phyloP scores from a whole-genome alignment of 2,113 vertebrate species.

The Scortum barcoo region DNA sequence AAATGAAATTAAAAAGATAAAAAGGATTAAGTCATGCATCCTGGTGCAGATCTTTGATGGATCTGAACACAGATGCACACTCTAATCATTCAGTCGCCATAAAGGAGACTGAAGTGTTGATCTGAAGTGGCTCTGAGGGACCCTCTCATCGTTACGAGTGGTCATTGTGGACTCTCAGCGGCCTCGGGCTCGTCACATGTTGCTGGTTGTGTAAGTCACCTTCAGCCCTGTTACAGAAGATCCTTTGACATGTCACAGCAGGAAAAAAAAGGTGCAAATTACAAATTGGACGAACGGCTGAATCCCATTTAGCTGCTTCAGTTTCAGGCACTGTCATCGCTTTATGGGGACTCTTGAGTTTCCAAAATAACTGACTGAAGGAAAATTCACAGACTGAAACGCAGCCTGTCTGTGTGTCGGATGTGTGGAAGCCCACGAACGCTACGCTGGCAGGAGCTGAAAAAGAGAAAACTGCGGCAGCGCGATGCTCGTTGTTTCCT shows the following conservation, averaged over 20 bases:
- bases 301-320: not conserved
- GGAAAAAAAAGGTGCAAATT: not conserved
- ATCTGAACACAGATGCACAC: not conserved
- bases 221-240: not conserved
- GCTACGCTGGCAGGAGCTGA: constrained; percentile 5
- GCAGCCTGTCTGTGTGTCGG: not conserved
- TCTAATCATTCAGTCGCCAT: not conserved
- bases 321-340: no score
- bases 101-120: not conserved
- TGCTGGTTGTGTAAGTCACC: constrained; percentile 20
- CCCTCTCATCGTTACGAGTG: not conserved
- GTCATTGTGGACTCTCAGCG: not conserved
- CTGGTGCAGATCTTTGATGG: not conserved
- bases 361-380: not conserved
- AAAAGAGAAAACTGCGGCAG: constrained; percentile 22
- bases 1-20: not conserved
- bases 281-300: not conserved
- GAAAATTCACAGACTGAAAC: not conserved
- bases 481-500: constrained; percentile 67
- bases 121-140: constrained; percentile 15
- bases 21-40: no score
- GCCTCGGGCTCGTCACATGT: constrained; percentile 3
- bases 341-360: no score
- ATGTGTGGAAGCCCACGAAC: constrained; percentile 19
- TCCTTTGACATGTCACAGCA: not conserved